These are phyloP conservation scores for Chaetodon auriga DNA, from an alignment of 2,113 vertebrate species.

Conservation along the genomic window DNA sequence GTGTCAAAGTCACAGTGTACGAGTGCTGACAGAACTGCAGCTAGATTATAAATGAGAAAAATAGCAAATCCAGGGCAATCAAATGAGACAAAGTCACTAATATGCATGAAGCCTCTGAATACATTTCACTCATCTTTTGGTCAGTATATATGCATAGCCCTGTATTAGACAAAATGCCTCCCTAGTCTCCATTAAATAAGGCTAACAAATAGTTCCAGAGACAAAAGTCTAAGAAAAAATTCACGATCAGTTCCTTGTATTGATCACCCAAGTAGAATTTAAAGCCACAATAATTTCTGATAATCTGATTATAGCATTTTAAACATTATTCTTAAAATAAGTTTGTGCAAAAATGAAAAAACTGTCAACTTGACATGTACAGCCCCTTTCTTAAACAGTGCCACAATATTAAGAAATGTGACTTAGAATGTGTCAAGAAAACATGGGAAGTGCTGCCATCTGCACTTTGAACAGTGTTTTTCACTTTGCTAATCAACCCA, in stretches of 20 bases:
- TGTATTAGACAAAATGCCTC: background rate
- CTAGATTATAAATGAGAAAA: background rate
- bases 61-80: background rate
- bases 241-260: background rate
- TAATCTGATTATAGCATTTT: background rate
- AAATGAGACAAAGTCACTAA: background rate
- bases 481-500: conserved; percentile 1
- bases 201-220: background rate
- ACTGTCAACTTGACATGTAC: no score
- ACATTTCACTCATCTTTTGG: background rate
- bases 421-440: background rate
- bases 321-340: background rate
- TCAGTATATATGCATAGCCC: background rate
- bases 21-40: background rate
- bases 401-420: conserved; percentile 1
- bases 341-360: no score
- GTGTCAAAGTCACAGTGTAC: background rate
- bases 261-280: background rate
- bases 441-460: background rate
- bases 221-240: no score
- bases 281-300: background rate
- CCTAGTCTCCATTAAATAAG: background rate
- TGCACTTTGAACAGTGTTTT: conserved; percentile 23
- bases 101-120: background rate
- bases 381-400: no score